Conservation (phyloP, 1,140 invertebrate species). For the Macrosteles quadrilineatus region DNA sequence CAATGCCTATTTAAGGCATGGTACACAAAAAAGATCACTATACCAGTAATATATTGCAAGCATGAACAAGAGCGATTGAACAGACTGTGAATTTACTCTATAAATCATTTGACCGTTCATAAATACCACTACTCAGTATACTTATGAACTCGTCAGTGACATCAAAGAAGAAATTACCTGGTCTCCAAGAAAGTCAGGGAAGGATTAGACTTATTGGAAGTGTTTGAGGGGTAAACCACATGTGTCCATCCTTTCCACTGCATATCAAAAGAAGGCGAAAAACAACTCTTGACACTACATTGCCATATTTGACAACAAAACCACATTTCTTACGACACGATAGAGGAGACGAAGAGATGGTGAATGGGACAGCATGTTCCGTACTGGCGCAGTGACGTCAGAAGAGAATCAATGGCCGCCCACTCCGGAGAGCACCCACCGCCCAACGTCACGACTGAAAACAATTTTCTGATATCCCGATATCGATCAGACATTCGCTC, state of each 20-base stretch:
- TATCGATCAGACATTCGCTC: no score
- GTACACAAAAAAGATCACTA: no score
- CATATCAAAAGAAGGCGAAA: constrained; percentile 21
- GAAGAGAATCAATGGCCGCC: constrained; percentile 1
- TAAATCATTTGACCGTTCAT: neutral
- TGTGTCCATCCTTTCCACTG: constrained; percentile 34
- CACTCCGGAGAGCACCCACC: neutral
- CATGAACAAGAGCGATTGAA: no score
- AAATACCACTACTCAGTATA: neutral
- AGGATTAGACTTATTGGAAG: neutral
- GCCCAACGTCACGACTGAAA: constrained; percentile 7
- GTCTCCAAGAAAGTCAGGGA: constrained; percentile 31
- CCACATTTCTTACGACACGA: constrained; percentile 14
- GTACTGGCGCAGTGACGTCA: no score
- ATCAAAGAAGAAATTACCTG: neutral
- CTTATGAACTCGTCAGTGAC: neutral
- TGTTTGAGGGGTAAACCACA: constrained; percentile 27
- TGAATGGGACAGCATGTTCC: neutral
- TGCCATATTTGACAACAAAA: constrained; percentile 28
- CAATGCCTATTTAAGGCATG: no score
- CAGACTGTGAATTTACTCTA: no score
- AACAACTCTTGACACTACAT: constrained; percentile 22
- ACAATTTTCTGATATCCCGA: constrained; percentile 2
- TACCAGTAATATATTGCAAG: no score
- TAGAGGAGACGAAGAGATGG: neutral